Base-by-base conservation (phyloP, 2,113 vertebrate genomes). In the Glaucomys volans region DNA sequence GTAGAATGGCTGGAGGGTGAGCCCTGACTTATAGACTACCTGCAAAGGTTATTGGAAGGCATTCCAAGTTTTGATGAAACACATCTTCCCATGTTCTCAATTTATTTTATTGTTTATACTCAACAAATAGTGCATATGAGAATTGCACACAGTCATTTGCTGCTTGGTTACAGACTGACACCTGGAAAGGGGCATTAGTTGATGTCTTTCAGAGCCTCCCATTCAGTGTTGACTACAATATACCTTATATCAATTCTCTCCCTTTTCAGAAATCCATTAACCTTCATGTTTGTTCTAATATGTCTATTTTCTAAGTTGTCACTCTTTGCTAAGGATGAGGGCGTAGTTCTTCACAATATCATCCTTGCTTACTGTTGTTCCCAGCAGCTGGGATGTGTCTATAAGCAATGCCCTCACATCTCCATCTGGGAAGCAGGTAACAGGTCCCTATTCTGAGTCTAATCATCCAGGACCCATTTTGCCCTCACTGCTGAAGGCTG, bases 311-410 rank as follows among this genome's bases (percentile, higher is more conserved):
- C 92, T 88, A 80, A 95, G 75, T 66, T 4, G 40, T 30, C 26
- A 37, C 24, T 92, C 79, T 76, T 84, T 85, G 87, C 66, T 85
- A 67, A 95, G 90, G 64, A 67, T 91, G 93, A 95, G 90, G 74
- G 35, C 44, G 16, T 11, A 37, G n/a, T 90, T 90, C 71, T 59
- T 59, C 57, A 1, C 42, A 81, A 47, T 42, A 44, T 26, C 86
- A 47, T 11, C 30, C 82, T 52, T 22, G n/a, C 37, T 47, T 67
- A 42, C 40, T 0, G 4, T 30, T 79, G 37, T 42, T 91, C 77
- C 67, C 69, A 52, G 86, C 30, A 57, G 67, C 20, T 89, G 66
- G 26, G 64, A 54, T 7, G 24, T 20, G 54, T 69, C 42, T 80
- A 8, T 35, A 75, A 67, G 50, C n/a, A 71, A 82, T 37, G 35